phyloP scores from a whole-genome alignment of 2,113 vertebrate genomes.

The Brachyistius frenatus region DNA sequence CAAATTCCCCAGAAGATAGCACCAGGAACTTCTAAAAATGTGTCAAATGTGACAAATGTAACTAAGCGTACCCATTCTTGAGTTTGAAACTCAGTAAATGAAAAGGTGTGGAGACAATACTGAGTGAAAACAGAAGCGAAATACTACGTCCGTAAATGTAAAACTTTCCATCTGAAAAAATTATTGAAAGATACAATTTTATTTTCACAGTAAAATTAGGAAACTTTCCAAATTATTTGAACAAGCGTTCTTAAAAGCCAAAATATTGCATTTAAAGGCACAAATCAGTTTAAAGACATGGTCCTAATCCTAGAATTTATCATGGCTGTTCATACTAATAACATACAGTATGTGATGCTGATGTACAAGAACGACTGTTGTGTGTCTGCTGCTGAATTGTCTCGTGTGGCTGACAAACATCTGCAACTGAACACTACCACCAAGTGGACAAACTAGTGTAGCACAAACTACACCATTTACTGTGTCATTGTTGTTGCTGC shows the following conservation, averaged over 20 bases:
- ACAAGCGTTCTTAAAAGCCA: no score
- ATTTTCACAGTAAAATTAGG: neutral
- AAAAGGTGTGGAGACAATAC: neutral
- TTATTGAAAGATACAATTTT: no score
- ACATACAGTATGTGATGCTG: no score
- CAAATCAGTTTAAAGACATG: no score
- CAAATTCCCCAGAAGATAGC: no score
- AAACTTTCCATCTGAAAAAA: neutral
- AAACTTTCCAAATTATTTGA: no score
- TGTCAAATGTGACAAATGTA: slow-evolving; percentile 21
- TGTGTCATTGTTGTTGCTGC: neutral
- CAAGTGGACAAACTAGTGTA: slow-evolving; percentile 43
- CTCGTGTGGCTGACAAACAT: neutral
- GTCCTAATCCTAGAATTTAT: no score
- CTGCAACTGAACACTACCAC: slow-evolving; percentile 46
- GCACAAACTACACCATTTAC: neutral
- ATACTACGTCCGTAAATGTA: neutral
- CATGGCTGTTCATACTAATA: no score
- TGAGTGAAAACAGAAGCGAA: neutral
- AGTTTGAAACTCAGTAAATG: no score
- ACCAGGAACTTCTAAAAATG: slow-evolving; percentile 34
- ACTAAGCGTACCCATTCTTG: neutral
- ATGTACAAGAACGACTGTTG: no score
- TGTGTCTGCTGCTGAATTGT: no score
- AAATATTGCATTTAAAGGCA: neutral